These are phyloP conservation scores for Crypturellus undulatus DNA, from an alignment of 2,113 vertebrate species.

Conservation along the genomic window DNA sequence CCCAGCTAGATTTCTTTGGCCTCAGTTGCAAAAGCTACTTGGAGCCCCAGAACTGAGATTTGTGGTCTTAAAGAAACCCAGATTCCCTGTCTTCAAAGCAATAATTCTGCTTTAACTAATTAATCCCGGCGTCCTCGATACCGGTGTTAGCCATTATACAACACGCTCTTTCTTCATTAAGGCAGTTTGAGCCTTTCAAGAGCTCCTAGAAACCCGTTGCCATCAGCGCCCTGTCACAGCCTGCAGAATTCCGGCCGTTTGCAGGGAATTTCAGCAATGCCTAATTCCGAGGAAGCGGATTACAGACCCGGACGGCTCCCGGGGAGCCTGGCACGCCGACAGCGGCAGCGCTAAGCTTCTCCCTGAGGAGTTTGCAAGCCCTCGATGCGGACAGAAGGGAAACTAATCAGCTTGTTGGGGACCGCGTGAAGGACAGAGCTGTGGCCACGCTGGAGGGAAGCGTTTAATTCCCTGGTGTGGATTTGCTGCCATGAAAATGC, in stretches of 20 bases:
- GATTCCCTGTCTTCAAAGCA: slow-evolving; percentile 56
- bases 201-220: neutral
- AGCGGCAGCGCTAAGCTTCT: fast-evolving
- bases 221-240: neutral
- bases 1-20: neutral
- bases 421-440: neutral
- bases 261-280: slow-evolving; percentile 68
- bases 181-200: neutral
- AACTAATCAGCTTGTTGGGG: neutral
- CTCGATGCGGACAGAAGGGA: fast-evolving
- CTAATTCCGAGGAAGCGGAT: slow-evolving; percentile 55
- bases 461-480: neutral
- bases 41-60: slow-evolving; percentile 3
- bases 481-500: neutral
- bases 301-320: neutral
- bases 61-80: neutral
- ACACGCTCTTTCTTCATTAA: slow-evolving; percentile 13
- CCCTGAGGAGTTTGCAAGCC: fast-evolving
- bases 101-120: slow-evolving; percentile 50
- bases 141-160: neutral
- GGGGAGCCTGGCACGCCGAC: neutral
- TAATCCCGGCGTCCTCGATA: slow-evolving; percentile 40
- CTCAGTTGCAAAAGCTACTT: slow-evolving; percentile 13
- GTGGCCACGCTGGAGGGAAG: fast-evolving
- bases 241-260: neutral